Evolutionary conservation across 2,888 invertebrate genomes (phyloP), one percentile per base, ranked within the genome.

Genomic region (Dorcus parallelipipedus): DNA sequence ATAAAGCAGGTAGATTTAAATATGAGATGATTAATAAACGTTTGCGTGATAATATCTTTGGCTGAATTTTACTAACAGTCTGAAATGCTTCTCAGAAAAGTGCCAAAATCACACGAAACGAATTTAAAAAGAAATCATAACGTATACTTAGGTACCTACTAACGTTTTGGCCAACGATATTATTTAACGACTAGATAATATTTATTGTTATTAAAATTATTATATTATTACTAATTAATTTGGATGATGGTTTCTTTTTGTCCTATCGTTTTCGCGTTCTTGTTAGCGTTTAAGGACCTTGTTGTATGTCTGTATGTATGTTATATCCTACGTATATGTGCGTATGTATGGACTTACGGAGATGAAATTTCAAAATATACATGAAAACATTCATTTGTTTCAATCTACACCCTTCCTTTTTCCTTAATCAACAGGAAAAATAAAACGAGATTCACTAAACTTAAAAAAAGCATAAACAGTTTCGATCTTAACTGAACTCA

Each of bases 281-380:
- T 45, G 42, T 49, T 58, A 58, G 58, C 43, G 14, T 49, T 33
- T 55, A 55, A 60, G 60, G 73, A 71, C 70, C 74, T 70, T 76
- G 73, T 76, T 76, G 76, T 76, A 76, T 74, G 76, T 77, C 72
- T 76, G 77, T 76, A 74, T 78, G 77, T 75, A 74, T 77, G 76
- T 77, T 69, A 74, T 58, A 54, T 49, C 73, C 72, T 75, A 74
- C 71, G 72, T 76, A 73, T 73, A 73, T 77, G 76, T 76, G 74
- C 72, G 77, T 75, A 76, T 77, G 76, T 76, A 76, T 75, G 76
- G 73, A 76, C 71, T 69, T 76, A 76, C 75, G 74, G 72, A 72
- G 68, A 75, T 71, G 75, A 71, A 75, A 73, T 74, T 73, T 73
- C 75, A 73, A 76, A 77, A 76, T 76, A 76, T 73, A 75, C 73